Percentiles rank a stretch among this genome's conserved stretches.
Conservation (phyloP, 2,113 vertebrate genomes). For the Stercorarius parasiticus region DNA sequence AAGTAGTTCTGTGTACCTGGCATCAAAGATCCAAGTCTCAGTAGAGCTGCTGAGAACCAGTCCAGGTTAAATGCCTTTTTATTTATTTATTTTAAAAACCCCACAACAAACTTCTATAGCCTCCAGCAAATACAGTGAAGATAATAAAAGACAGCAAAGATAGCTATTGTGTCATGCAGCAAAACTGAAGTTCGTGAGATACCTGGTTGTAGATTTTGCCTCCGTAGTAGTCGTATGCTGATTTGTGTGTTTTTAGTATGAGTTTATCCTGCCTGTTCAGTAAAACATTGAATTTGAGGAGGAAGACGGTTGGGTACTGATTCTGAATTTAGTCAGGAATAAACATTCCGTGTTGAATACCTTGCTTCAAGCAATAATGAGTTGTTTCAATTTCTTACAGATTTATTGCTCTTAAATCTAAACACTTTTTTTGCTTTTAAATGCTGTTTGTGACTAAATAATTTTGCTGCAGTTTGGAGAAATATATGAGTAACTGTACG, state of each 20-base stretch:
- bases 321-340: background rate
- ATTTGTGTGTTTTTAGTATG: background rate
- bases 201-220: rapidly evolving
- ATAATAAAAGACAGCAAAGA: background rate
- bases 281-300: background rate
- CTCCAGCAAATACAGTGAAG: background rate
- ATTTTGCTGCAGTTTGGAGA: background rate
- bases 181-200: rapidly evolving
- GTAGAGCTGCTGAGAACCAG: background rate
- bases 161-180: rapidly evolving
- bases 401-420: background rate
- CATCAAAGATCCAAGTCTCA: background rate
- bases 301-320: background rate
- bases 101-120: no score
- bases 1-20: background rate
- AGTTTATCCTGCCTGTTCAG: background rate
- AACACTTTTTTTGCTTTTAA: background rate
- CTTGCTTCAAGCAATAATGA: background rate
- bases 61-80: background rate
- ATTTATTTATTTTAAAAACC: background rate
- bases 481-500: background rate
- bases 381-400: background rate
- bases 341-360: background rate
- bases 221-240: rapidly evolving
- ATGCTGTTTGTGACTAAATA: background rate